Percentiles rank a stretch among this genome's conserved stretches.
phyloP scores from a whole-genome alignment of 2,888 invertebrate genomes.

The Campopleginae sp. region DNA sequence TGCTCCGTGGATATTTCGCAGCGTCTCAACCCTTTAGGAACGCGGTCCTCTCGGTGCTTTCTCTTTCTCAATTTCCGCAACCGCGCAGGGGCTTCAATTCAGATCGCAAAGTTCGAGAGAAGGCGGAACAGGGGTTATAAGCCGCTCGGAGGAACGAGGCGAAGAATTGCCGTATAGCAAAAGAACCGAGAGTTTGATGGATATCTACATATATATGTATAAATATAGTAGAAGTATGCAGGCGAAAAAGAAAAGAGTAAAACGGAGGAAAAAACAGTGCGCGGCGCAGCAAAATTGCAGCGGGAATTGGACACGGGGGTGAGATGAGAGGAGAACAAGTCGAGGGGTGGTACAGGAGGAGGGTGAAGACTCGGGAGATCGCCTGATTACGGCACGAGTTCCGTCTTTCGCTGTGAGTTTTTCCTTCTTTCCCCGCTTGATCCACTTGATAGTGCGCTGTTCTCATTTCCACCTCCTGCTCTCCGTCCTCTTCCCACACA shows the following conservation, averaged over 20 bases:
- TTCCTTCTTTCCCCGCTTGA: conserved; percentile 77
- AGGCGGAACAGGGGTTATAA: conserved; percentile 55
- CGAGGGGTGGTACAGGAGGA: conserved; percentile 29
- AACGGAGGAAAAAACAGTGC: conserved; percentile 56
- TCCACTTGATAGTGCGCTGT: conserved; percentile 79
- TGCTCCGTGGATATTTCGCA: not conserved
- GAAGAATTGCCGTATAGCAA: conserved; percentile 56
- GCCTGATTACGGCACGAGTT: conserved; percentile 81
- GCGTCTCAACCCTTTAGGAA: conserved; percentile 29
- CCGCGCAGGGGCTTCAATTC: conserved; percentile 53
- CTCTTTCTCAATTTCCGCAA: conserved; percentile 39
- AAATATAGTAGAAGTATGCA: conserved; percentile 41
- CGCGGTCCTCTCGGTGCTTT: conserved; percentile 15
- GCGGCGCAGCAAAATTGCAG: conserved; percentile 68
- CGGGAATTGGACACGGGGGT: conserved; percentile 53
- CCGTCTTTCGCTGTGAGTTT: conserved; percentile 81
- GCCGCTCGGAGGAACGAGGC: conserved; percentile 52
- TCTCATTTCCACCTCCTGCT: conserved; percentile 69
- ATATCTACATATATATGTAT: conserved; percentile 40
- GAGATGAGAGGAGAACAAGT: conserved; percentile 69
- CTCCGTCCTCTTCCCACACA: conserved; percentile 72
- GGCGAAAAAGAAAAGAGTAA: conserved; percentile 54
- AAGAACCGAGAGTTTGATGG: conserved; percentile 58
- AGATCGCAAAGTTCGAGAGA: conserved; percentile 62
- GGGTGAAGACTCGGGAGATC: conserved; percentile 75